Base-by-base conservation (phyloP, 2,113 vertebrate genomes). In the Apodemus speciosus region DNA sequence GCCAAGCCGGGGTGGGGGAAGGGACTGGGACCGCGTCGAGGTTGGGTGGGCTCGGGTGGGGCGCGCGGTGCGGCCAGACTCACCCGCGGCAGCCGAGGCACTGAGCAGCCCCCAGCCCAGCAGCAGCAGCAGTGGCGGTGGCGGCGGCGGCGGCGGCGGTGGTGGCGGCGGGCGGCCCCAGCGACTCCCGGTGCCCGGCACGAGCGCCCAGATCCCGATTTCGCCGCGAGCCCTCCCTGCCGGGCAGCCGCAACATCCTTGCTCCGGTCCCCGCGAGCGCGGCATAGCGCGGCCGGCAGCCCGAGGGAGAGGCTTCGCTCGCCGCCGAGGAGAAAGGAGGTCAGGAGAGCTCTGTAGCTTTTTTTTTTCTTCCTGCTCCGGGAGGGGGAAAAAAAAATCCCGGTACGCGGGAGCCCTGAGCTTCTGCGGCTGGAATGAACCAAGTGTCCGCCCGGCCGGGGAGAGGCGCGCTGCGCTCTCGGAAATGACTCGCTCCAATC, bases 91-190 rank as follows among this genome's bases (percentile, higher is more conserved):
- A 92, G 98, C 99, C 25, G 99, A 98, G 96, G 98, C 98, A 51
- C 98, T 97, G 98, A 99, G 98, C 84, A 99, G 98, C 98, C 99
- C 99, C 98, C 99, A 97, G 73, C 98, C 99, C 91, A 99, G 97
- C 97, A 99, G 97, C 94, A 98, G 97, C 97, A 99, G 98, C 94
- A 96, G 93, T 38, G 77, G 97, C 66, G 88, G 90, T n/a, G 89
- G 46, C 66, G 89, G 62, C 51, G 85, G 43, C 43, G 88, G 68
- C 87, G 92, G 62, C 21, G 60, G 81, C 5, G 81, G 60, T 35
- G 75, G 90, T 56, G 99, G 72, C 95, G 98, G 95, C 90, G 53
- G 88, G 80, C 98, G 98, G 98, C 99, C 99, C 99, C 99, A 99
- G 93, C 98, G 98, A 95, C 93, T 96, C 94, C 94, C 53, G 0